These are phyloP conservation scores for Grammomys surdaster DNA, from an alignment of 2,113 vertebrate genomes.

Conservation along the genomic window DNA sequence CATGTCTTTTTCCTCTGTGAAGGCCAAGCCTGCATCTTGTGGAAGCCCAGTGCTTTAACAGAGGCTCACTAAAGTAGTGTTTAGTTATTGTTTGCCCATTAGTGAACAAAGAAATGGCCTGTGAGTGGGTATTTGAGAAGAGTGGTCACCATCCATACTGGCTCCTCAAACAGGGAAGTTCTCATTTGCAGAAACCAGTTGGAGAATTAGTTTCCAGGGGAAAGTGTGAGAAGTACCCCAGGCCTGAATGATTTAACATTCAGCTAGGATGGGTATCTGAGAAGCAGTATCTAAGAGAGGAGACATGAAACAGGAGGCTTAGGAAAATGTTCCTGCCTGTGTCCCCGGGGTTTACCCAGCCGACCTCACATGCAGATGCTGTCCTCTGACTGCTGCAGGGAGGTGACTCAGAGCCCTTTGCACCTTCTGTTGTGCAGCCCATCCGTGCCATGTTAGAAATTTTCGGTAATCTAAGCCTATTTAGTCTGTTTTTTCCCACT, in stretches of 20 bases:
- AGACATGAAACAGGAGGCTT: slow-evolving; percentile 73
- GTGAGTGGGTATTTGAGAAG: slow-evolving; percentile 1
- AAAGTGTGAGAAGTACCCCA: slow-evolving; percentile 73
- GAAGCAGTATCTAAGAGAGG: slow-evolving; percentile 63
- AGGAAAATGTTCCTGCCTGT: slow-evolving; percentile 68
- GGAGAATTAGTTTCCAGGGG: slow-evolving; percentile 76
- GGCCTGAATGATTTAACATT: slow-evolving; percentile 82
- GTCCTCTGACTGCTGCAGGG: slow-evolving; percentile 73
- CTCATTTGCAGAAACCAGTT: slow-evolving; percentile 56
- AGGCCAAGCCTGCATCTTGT: slow-evolving; percentile 30
- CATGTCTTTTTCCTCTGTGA: not conserved
- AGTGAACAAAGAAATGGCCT: not conserved
- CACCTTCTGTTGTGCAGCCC: slow-evolving; percentile 78
- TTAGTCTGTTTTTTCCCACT: slow-evolving; percentile 89
- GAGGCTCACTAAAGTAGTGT: slow-evolving; percentile 6
- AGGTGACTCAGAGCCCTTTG: slow-evolving; percentile 83
- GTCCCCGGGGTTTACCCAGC: slow-evolving; percentile 42
- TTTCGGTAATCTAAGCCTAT: slow-evolving; percentile 86
- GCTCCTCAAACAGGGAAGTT: slow-evolving; percentile 4
- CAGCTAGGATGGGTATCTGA: slow-evolving; percentile 62
- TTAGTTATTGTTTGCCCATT: slow-evolving; percentile 47
- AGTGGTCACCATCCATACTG: not conserved
- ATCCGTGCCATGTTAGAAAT: slow-evolving; percentile 80
- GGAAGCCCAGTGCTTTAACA: slow-evolving; percentile 8
- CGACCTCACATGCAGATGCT: slow-evolving; percentile 55